Evolutionary conservation across 2,797 vertebrate species (phyloP), one percentile per base, ranked within the genome.

Genomic region (Denticeps clupeoides): DNA sequence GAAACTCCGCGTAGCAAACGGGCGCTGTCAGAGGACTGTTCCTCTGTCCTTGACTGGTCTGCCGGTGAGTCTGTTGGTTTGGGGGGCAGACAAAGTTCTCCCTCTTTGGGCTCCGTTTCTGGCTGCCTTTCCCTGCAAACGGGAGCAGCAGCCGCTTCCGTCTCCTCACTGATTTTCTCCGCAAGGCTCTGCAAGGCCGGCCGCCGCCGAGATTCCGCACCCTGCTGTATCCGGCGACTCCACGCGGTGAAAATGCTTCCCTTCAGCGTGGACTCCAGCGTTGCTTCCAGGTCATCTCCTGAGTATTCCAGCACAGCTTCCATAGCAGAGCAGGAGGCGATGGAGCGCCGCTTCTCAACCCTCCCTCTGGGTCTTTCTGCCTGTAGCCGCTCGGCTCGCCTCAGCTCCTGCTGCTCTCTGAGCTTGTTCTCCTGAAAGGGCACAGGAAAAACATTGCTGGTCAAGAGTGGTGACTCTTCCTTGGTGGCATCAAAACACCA

Each of bases 361-460:
- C 28, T 27, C 22, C 26, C 26, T 16, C 13, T 47, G 47, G 11
- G 32, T 51, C 33, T 55, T 51, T 50, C 33, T 10, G 16, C 18
- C 16, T 52, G 48, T 37, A 69, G 62, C 24, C 45, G 47, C 29
- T 63, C 48, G 27, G 55, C 53, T 10, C 38, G 56, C 35, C 55
- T 45, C 16, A 47, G 45, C 29, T 67, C 58, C 47, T 60, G 56
- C 24, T 55, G 45, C 48, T 73, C 64, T 4, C 70, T 60, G 16
- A 57, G 41, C 4, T 49, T 43, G 21, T 73, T 73, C 49, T 73
- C 70, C 70, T 73, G 56, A 22, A n/a, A 41, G 28, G 10, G 35
- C 35, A 21, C 18, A 11, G 16, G 9, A 10, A 8, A 19, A 5
- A 16, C 8, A 18, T 8, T 15, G 10, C 7, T 38, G 24, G n/a